These are phyloP conservation scores for Amiota minor DNA, from an alignment of 2,888 invertebrate genomes.

Conservation along the genomic window DNA sequence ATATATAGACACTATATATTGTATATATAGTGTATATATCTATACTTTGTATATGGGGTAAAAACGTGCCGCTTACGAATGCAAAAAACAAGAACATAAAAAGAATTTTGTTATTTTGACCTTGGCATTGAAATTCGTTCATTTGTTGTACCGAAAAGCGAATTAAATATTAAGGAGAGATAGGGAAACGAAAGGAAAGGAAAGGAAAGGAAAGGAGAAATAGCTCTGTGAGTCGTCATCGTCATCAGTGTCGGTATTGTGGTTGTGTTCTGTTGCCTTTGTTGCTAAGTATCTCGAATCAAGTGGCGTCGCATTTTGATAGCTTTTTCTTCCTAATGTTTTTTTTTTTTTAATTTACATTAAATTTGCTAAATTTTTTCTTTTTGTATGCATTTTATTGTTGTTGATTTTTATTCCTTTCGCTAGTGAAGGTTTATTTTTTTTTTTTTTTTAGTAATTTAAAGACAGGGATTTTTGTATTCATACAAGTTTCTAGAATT, in stretches of 20 bases:
- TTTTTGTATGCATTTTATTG: slow-evolving; percentile 8
- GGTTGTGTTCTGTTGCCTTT: neutral
- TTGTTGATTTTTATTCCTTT: no score
- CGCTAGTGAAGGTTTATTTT: neutral
- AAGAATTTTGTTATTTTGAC: slow-evolving; percentile 24
- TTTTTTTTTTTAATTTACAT: no score
- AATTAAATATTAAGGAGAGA: neutral
- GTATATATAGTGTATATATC: no score
- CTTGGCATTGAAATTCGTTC: slow-evolving; percentile 34
- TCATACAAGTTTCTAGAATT: neutral
- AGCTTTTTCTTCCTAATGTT: neutral
- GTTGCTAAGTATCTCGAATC: neutral
- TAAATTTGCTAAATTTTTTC: no score
- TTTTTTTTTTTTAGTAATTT: neutral
- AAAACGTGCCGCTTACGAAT: slow-evolving; percentile 17
- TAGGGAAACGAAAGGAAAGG: neutral
- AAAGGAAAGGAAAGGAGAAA: neutral
- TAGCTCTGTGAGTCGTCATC: neutral
- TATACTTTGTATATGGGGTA: neutral
- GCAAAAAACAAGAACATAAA: neutral
- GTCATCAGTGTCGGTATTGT: neutral
- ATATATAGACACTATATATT: no score
- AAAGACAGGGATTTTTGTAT: neutral
- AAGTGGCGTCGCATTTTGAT: neutral
- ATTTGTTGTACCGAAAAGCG: slow-evolving; percentile 7